These are phyloP conservation scores for Nothoprocta pentlandii DNA, from an alignment of 2,113 vertebrate species.

Conservation along the genomic window DNA sequence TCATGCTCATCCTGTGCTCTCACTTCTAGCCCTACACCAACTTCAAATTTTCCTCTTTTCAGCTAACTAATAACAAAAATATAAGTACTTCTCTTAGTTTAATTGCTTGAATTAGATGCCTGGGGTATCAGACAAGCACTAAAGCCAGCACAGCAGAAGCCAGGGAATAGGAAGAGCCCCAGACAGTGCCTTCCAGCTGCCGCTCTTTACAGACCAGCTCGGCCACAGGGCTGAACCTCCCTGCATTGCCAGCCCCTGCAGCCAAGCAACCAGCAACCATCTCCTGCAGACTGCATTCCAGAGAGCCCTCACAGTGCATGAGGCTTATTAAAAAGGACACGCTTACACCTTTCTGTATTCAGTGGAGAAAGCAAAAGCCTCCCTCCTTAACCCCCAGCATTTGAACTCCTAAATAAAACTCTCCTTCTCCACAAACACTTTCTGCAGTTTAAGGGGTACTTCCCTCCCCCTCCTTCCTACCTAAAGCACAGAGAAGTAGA, in stretches of 20 bases:
- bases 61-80: not conserved
- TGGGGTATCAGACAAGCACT: no score
- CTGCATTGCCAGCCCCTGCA: accelerated
- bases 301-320: not conserved
- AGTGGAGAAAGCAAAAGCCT: accelerated
- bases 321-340: not conserved
- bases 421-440: not conserved
- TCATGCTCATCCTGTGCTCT: not conserved
- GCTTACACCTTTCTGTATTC: not conserved
- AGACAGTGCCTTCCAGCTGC: no score
- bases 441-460: not conserved
- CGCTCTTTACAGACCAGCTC: not conserved
- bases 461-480: not conserved
- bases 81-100: accelerated
- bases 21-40: not conserved
- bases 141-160: not conserved
- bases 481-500: not conserved
- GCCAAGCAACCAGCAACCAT: not conserved
- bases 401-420: accelerated
- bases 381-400: accelerated
- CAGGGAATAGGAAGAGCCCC: not conserved
- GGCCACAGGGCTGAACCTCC: not conserved
- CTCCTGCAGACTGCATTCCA: not conserved
- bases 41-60: not conserved
- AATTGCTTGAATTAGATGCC: not conserved